Evolutionary conservation across 2,797 vertebrate genomes (phyloP).

Genomic region (Hephaestus fuliginosus): DNA sequence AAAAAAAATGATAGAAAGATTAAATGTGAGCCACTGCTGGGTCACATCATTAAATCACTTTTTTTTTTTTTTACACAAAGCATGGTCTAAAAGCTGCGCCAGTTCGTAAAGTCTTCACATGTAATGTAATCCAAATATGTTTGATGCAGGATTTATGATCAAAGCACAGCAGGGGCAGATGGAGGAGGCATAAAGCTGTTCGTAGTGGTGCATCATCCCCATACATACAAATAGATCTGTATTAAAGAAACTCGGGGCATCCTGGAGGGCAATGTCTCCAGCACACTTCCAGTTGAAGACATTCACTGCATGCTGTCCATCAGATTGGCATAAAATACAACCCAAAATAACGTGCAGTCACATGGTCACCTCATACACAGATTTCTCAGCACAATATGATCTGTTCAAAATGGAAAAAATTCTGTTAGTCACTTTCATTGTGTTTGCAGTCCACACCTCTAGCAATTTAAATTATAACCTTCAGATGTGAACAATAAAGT

Average conservation of each 20-base stretch:
- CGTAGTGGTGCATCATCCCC: not conserved
- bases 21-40: constrained; percentile 35
- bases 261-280: not conserved
- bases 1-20: not conserved
- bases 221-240: not conserved
- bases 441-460: not conserved
- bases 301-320: not conserved
- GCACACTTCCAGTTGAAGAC: no score
- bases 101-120: not conserved
- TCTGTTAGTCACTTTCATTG: not conserved
- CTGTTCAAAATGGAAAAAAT: not conserved
- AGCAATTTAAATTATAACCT: not conserved
- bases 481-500: constrained; percentile 1
- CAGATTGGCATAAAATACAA: not conserved
- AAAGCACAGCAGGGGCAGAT: not conserved
- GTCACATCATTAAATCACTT: constrained; percentile 36
- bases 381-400: no score
- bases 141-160: not conserved
- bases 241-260: not conserved
- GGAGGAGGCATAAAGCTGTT: not conserved
- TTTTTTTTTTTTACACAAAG: not conserved
- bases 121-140: not conserved
- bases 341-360: not conserved
- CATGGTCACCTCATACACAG: not conserved
- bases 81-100: not conserved